Evolutionary conservation across 2,113 vertebrate species (phyloP), one percentile per base, ranked within the genome.

Genomic region (Gavialis gangeticus): DNA sequence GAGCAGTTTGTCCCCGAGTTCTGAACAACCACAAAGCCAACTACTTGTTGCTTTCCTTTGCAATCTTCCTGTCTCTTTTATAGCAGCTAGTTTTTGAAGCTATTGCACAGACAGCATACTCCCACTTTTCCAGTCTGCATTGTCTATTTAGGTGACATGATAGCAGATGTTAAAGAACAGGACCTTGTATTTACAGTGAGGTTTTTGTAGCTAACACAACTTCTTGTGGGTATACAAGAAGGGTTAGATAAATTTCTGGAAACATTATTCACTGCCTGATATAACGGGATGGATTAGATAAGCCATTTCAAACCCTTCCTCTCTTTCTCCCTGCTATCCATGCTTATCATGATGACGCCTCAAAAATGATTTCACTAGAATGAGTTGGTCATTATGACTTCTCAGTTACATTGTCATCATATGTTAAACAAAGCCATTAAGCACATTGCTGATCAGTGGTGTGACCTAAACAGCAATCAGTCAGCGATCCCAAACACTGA

Each of bases 361-460:
- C 17, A 85, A 46, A 73, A 85, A 89, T 93, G 77, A 79, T 81
- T 79, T 95, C 78, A 88, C 87, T 73, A 78, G 37, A 63, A 67
- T 30, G 75, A 73, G 69, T 75, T 87, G 75, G 80, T 78, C 76
- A 82, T 82, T 25, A 55, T 85, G 73, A 77, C 85, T 57, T 84
- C 82, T 28, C 83, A 77, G 56, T 28, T 77, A 79, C 54, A 28
- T 34, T 84, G 88, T 89, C 85, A 91, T 80, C 82, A 73, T 82
- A 77, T 87, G 82, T 87, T 67, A 82, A 71, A 95, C 46, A 85
- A 77, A 84, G 62, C 82, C 57, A 73, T 71, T 79, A 89, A 80
- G 77, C 77, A 82, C 54, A 82, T 64, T 60, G 69, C 57, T 82
- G 82, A 92, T 87, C 83, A 90, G 88, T 87, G 15, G 73, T 66